Base-by-base conservation (phyloP, 1,140 invertebrate genomes). In the Orius laevigatus region DNA sequence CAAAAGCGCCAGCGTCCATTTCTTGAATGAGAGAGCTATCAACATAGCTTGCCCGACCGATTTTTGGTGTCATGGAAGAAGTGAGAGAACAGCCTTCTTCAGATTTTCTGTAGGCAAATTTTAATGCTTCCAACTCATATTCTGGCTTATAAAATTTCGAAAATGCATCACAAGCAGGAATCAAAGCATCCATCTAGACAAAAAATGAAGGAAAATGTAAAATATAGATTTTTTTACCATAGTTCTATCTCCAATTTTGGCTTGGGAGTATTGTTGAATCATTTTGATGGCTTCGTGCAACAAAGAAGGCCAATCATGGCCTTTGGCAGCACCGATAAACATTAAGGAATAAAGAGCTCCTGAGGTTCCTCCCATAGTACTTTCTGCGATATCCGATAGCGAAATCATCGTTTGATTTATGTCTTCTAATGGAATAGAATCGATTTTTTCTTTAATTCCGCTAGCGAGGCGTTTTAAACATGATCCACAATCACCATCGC, bases 401-500 rank as follows among this genome's bases (percentile, higher is more conserved):
- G 70, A 61, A 38, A 62, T 57, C 15, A 80, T 57, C 35, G 75
- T 58, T 2, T 62, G 57, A 0, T 66, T 62, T 1, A 72, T 71
- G 52, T 67, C 58, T 8, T 60, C 57, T 2, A 67, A 32, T 5
- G 51, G 42, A 4, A 25, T 25, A 25, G 8, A 25, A 25, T 25
- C 25, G 8, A 25, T 25, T 25, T 25, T 25, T 8, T 25, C 25
- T 25, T 25, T 25, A 4, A 25, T 8, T 4, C 25, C 25, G 8
- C 3, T 25, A 8, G 25, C 25, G 8, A 25, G 25, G 25, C 25
- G 25, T 25, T 25, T 25, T 25, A 25, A 25, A 8, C 25, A 25
- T 25, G 72, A 72, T 3, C 86, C 85, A 62, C 81, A 84, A 58
- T 90, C 84, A 0, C 82, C 83, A 60, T 90, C 86, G 2, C 86